These are phyloP conservation scores for Anadara kagoshimensis DNA, from an alignment of 1,140 invertebrate genomes.

Conservation along the genomic window DNA sequence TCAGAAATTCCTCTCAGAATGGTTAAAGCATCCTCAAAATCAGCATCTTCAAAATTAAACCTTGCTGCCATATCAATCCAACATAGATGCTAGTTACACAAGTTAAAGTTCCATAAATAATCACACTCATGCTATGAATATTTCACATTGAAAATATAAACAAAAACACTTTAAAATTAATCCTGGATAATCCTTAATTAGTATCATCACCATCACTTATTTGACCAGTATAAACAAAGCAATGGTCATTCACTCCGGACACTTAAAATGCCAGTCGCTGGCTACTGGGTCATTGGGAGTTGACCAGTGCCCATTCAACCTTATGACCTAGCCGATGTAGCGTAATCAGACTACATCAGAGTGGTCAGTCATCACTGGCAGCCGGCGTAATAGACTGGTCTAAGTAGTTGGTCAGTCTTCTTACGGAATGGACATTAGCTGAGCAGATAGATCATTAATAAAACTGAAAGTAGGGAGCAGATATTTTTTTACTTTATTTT, in stretches of 20 bases:
- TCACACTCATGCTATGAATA: background rate
- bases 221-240: background rate
- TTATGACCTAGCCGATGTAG: slow-evolving; percentile 14
- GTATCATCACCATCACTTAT: background rate
- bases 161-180: background rate
- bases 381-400: background rate
- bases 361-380: background rate
- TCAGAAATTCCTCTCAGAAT: slow-evolving; percentile 29
- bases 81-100: too few relatives aligned
- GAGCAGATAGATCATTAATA: background rate
- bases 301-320: slow-evolving; percentile 13
- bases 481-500: too few relatives aligned
- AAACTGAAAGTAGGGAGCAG: too few relatives aligned
- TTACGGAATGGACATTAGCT: background rate
- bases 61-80: slow-evolving; percentile 31
- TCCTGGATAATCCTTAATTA: background rate
- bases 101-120: background rate
- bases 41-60: slow-evolving; percentile 29
- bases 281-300: slow-evolving; percentile 9
- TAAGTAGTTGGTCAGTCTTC: background rate
- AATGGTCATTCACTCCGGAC: slow-evolving; percentile 22
- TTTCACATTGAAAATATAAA: background rate
- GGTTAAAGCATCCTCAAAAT: slow-evolving; percentile 39
- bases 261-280: background rate
- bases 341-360: background rate